These are phyloP conservation scores for Petaurus breviceps DNA, from an alignment of 2,113 vertebrate genomes.

Conservation along the genomic window DNA sequence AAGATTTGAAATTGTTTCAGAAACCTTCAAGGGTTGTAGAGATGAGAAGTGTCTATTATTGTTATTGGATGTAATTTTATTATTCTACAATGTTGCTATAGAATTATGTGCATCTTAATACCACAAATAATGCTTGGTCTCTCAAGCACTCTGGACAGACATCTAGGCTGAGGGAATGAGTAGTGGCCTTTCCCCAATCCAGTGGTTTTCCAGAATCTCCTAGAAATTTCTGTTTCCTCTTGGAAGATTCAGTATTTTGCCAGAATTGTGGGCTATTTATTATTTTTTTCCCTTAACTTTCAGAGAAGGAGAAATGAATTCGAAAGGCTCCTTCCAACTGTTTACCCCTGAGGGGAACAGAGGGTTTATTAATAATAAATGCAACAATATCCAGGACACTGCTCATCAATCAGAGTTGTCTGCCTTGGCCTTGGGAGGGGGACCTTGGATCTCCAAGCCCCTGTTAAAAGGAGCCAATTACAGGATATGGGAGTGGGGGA, in stretches of 20 bases:
- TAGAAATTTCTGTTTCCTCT: neutral
- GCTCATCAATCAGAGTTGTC: neutral
- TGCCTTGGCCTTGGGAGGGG: neutral
- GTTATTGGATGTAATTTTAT: neutral
- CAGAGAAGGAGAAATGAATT: conserved; percentile 57
- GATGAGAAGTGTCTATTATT: neutral
- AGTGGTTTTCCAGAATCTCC: neutral
- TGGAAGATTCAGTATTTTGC: neutral
- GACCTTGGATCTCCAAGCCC: neutral
- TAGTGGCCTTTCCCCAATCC: neutral
- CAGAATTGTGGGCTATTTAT: neutral
- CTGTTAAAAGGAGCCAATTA: neutral
- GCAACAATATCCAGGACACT: neutral
- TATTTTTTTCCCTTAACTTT: conserved; percentile 5
- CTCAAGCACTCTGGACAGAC: neutral
- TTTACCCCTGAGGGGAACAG: conserved; percentile 35
- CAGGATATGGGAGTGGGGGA: neutral
- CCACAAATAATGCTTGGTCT: neutral
- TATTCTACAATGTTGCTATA: neutral
- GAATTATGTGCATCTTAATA: neutral
- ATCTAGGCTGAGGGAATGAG: neutral
- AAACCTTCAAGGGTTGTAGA: neutral
- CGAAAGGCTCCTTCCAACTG: conserved; percentile 17
- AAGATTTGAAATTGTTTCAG: neutral
- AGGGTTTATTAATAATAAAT: conserved; percentile 35